Evolutionary conservation across 2,113 vertebrate species (phyloP).

Genomic region (Camelus dromedarius): DNA sequence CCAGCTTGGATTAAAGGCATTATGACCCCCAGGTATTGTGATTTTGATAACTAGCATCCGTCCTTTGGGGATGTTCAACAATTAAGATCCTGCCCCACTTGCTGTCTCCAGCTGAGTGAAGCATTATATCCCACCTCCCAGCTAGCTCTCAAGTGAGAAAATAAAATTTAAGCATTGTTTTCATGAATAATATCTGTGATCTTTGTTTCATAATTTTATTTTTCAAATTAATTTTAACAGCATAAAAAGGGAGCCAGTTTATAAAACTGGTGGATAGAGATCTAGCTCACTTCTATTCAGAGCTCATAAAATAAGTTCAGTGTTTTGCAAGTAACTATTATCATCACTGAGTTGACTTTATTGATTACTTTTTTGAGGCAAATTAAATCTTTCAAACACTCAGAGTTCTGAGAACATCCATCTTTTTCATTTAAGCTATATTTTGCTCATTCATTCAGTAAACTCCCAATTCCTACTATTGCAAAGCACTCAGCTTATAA

Average conservation of each 20-base stretch:
- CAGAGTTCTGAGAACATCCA: neutral
- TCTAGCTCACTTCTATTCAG: neutral
- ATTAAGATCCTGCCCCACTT: neutral
- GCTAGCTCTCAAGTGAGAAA: neutral
- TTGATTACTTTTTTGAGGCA: neutral
- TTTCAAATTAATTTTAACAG: neutral
- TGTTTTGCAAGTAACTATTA: neutral
- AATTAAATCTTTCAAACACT: neutral
- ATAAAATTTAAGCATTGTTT: slow-evolving; percentile 3
- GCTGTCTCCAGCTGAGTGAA: neutral
- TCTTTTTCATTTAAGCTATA: neutral
- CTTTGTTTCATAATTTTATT: slow-evolving; percentile 2
- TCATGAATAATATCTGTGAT: neutral
- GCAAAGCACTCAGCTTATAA: neutral
- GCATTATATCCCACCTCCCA: neutral
- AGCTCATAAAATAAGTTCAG: neutral
- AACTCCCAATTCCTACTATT: neutral
- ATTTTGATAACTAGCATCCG: neutral
- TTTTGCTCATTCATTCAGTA: neutral
- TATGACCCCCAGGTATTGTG: neutral
- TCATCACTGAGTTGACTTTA: neutral
- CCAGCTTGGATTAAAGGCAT: neutral
- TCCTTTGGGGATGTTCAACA: neutral
- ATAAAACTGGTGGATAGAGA: neutral
- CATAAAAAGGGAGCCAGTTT: neutral